Percentiles rank a stretch among this genome's conserved stretches.
phyloP scores from a whole-genome alignment of 2,888 invertebrate genomes.

The Machimus rusticus region DNA sequence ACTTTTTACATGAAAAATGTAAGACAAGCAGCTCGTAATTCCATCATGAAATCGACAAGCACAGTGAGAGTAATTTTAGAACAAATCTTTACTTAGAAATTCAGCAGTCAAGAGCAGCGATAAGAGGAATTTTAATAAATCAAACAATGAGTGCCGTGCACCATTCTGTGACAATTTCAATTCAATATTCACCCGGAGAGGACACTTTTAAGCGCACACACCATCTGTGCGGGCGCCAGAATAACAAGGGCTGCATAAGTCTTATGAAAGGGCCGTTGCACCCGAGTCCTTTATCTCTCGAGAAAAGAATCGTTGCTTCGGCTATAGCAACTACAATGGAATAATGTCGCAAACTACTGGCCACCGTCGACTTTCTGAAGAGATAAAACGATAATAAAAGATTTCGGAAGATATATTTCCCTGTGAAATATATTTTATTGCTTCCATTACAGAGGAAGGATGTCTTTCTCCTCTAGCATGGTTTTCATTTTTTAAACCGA shows the following conservation, averaged over 20 bases:
- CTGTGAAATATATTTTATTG: neutral
- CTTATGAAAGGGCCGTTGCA: neutral
- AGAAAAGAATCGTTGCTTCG: neutral
- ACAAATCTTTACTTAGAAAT: neutral
- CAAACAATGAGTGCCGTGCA: neutral
- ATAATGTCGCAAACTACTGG: neutral
- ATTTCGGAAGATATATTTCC: conserved; percentile 30
- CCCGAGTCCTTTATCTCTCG: neutral
- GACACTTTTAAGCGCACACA: neutral
- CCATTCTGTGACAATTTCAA: neutral
- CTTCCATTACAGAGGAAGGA: neutral
- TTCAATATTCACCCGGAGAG: neutral
- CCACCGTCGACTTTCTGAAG: neutral
- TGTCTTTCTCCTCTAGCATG: neutral
- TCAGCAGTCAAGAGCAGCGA: neutral
- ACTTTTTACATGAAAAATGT: neutral
- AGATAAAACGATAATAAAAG: conserved; percentile 20
- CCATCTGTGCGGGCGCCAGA: neutral
- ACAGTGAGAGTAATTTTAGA: neutral
- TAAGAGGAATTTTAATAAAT: conserved; percentile 12
- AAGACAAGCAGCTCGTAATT: neutral
- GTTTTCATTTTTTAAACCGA: neutral
- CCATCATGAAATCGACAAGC: neutral
- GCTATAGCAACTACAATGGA: neutral
- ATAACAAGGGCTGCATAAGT: conserved; percentile 6